Evolutionary conservation across 1,140 invertebrate genomes (phyloP), one percentile per base, ranked within the genome.

Genomic region (Musca domestica): DNA sequence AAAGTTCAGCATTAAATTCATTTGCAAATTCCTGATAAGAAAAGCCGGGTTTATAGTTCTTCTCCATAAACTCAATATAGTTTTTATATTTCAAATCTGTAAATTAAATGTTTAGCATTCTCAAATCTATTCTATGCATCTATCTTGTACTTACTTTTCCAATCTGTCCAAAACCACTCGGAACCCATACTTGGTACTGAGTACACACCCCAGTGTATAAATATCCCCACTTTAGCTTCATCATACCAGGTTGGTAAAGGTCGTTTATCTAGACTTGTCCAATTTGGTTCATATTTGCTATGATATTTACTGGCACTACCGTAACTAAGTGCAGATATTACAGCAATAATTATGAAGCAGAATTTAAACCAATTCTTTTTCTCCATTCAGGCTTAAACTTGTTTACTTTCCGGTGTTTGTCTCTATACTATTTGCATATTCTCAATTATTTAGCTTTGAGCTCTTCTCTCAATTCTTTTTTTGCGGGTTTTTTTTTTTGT

Each of bases 201-300:
- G 75, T 91, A 98, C 0, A 98, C 90, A 3, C 95, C 95, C 92
- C 95, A 98, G 74, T 98, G 95, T 48, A 96, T 84, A 76, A 97
- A 97, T 69, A 97, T 95, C 17, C 95, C 95, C 71, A 98, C 85
- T 84, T 97, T 97, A 0, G 88, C 90, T 63, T 93, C 84, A 74
- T 96, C 95, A 75, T 92, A 98, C 95, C 95, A 98, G 10, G 73
- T 17, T 1, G 96, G 96, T 51, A 96, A 73, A 1, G 92, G 91
- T 56, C 96, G 84, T 10, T 83, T 85, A 76, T 98, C 95, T 69
- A 98, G 81, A 76, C 93, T 95, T 0, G 87, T 81, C 95, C 96
- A 98, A 46, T 86, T 87, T 5, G 92, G 88, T 61, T 85, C 67
- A 73, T 89, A 92, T 54, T 61, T 56, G 12, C 12, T 64, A 19